A percentile compares a stretch with the other conserved stretches of the same genome.
phyloP scores from a whole-genome alignment of 1,140 invertebrate species.

The Neotoxoptera formosana region DNA sequence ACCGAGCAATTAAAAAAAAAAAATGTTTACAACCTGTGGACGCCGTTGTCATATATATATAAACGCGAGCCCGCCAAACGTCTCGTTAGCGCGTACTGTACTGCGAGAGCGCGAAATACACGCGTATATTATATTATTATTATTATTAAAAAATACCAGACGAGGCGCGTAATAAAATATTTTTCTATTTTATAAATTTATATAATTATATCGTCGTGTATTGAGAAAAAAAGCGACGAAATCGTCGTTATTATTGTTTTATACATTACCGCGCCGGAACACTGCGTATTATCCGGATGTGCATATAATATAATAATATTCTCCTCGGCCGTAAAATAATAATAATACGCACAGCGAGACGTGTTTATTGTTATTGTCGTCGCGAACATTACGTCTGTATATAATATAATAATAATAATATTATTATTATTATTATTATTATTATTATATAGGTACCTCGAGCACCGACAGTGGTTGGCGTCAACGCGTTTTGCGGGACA shows the following conservation, averaged over 20 bases:
- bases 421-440: not conserved
- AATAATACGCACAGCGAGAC: not conserved
- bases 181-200: not conserved
- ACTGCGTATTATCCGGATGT: not conserved
- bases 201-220: no score
- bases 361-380: not conserved
- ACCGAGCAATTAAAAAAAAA: constrained; percentile 42
- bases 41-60: constrained; percentile 7
- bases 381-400: not conserved
- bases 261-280: not conserved
- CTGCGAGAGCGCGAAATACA: not conserved
- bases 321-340: not conserved
- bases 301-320: not conserved
- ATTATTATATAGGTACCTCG: not conserved
- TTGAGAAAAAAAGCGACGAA: no score
- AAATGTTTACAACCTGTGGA: not conserved
- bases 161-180: not conserved
- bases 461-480: not conserved
- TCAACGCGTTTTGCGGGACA: not conserved
- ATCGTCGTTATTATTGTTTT: not conserved
- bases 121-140: not conserved
- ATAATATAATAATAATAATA: not conserved
- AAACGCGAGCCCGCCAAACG: no score
- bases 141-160: no score
- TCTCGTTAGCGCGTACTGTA: not conserved